phyloP scores from a whole-genome alignment of 2,888 invertebrate species.

The Galeruca laticollis region DNA sequence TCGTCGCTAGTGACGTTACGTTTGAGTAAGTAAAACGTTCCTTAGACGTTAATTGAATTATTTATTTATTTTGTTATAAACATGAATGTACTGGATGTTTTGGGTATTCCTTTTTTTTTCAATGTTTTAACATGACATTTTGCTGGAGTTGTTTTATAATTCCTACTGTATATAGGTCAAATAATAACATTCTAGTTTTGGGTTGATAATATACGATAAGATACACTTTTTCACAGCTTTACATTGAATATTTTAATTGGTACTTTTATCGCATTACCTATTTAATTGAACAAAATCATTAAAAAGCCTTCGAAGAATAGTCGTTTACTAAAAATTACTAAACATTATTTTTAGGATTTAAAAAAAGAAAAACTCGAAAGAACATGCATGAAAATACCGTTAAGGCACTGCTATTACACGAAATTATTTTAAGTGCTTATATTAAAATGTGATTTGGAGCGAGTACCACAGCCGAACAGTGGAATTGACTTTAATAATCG shows the following conservation, averaged over 20 bases:
- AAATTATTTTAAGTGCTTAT: constrained; percentile 58
- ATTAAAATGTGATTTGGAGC: constrained; percentile 58
- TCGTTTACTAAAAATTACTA: constrained; percentile 19
- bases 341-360: constrained; percentile 18
- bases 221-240: too few relatives aligned
- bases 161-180: too few relatives aligned
- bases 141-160: too few relatives aligned
- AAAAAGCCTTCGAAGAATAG: background rate
- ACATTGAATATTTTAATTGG: background rate
- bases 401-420: constrained; percentile 53
- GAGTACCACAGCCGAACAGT: constrained; percentile 48
- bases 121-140: too few relatives aligned
- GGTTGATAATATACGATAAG: too few relatives aligned
- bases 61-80: too few relatives aligned
- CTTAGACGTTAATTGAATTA: too few relatives aligned
- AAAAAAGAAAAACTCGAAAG: constrained; percentile 24
- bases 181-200: too few relatives aligned
- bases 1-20: too few relatives aligned
- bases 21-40: too few relatives aligned
- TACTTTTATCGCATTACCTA: background rate
- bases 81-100: too few relatives aligned
- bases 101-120: too few relatives aligned
- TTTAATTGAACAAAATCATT: background rate
- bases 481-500: constrained; percentile 56
- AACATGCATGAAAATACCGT: constrained; percentile 38